phyloP scores from a whole-genome alignment of 2,888 invertebrate species.

The Melanargia galathea region DNA sequence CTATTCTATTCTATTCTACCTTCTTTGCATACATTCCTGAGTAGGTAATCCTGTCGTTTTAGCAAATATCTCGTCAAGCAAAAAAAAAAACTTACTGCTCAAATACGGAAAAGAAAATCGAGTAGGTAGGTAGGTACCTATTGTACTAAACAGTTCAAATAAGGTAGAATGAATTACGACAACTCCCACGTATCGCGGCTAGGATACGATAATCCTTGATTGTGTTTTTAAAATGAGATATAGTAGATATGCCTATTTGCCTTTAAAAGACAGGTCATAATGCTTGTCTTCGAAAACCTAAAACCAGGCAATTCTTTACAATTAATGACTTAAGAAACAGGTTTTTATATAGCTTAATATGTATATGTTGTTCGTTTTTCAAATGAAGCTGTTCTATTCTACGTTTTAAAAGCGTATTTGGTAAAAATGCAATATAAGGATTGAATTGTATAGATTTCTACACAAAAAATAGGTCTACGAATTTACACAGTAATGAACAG shows the following conservation, averaged over 20 bases:
- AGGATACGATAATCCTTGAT: too few species aligned
- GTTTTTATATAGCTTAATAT: not conserved
- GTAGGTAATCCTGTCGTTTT: too few species aligned
- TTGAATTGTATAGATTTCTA: not conserved
- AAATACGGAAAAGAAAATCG: too few species aligned
- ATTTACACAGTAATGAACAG: not conserved
- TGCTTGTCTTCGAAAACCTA: not conserved
- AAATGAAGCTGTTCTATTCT: not conserved
- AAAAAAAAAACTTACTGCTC: too few species aligned
- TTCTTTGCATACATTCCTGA: not conserved
- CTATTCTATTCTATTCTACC: too few species aligned
- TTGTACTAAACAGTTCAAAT: too few species aligned
- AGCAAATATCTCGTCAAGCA: too few species aligned
- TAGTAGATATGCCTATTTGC: not conserved
- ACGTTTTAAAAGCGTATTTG: not conserved
- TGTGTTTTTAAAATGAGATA: too few species aligned
- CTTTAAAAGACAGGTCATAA: not conserved
- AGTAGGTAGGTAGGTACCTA: too few species aligned
- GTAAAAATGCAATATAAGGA: not conserved
- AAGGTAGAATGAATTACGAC: too few species aligned
- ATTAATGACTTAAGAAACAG: not conserved
- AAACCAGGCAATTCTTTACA: conserved; percentile 2
- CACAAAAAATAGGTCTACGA: not conserved
- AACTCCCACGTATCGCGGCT: too few species aligned
- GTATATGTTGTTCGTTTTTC: too few species aligned